Conservation (phyloP, 2,888 invertebrate species). For the Himalopsyche tibetana region DNA sequence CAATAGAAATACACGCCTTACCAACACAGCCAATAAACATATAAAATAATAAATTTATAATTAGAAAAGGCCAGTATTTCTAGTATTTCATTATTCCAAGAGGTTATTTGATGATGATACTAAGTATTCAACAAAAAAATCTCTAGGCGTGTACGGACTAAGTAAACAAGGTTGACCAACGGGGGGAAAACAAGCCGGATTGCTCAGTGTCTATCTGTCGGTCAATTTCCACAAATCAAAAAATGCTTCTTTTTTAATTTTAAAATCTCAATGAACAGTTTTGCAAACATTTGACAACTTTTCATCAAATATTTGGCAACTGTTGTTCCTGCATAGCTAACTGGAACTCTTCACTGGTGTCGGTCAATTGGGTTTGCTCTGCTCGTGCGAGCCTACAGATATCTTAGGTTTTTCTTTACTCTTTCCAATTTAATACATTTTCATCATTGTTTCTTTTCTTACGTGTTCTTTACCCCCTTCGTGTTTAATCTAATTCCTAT, state of each 20-base stretch:
- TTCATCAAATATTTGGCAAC: too few species aligned
- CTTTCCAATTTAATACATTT: slow-evolving; percentile 62
- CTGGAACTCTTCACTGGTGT: too few species aligned
- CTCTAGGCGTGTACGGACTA: slow-evolving; percentile 36
- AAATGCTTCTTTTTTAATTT: too few species aligned
- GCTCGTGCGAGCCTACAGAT: slow-evolving; percentile 45
- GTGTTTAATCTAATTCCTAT: slow-evolving; percentile 65
- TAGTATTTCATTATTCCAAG: slow-evolving; percentile 62
- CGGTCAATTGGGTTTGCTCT: too few species aligned
- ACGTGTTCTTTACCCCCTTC: slow-evolving; percentile 62
- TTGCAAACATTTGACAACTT: too few species aligned
- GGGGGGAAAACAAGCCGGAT: too few species aligned
- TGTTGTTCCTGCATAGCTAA: too few species aligned
- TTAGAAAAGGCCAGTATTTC: slow-evolving; percentile 63
- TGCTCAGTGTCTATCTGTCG: too few species aligned
- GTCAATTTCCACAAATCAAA: too few species aligned
- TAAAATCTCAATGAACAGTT: too few species aligned
- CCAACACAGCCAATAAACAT: slow-evolving; percentile 64
- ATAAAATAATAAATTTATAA: slow-evolving; percentile 55
- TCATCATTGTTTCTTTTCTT: slow-evolving; percentile 64
- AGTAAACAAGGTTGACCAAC: too few species aligned
- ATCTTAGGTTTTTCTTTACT: slow-evolving; percentile 52
- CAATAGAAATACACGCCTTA: slow-evolving; percentile 62
- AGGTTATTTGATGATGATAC: slow-evolving; percentile 61
- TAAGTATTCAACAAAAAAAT: slow-evolving; percentile 61